These are phyloP conservation scores for Euwallacea fornicatus DNA, from an alignment of 1,140 invertebrate species.

Conservation along the genomic window DNA sequence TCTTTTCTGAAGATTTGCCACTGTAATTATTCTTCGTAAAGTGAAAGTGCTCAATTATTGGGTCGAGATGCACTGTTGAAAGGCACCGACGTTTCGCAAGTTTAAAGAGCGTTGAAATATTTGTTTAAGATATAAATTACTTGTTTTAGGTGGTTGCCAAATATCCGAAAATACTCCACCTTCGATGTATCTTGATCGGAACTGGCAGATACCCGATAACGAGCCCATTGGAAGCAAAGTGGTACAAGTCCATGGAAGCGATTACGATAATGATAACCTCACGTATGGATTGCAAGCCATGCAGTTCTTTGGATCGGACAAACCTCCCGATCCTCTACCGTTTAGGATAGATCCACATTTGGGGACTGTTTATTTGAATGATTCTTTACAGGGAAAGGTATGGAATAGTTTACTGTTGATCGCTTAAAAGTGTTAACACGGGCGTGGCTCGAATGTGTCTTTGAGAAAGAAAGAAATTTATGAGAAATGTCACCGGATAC, in stretches of 20 bases:
- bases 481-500: too few relatives aligned
- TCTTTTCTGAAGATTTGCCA: too few relatives aligned
- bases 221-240: slow-evolving; percentile 67
- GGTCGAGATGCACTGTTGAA: not conserved
- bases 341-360: slow-evolving; percentile 70
- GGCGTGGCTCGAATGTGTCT: too few relatives aligned
- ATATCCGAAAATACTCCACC: slow-evolving; percentile 47
- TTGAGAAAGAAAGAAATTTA: too few relatives aligned
- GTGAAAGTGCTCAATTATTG: not conserved
- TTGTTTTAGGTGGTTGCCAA: slow-evolving; percentile 25
- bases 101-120: not conserved
- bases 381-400: slow-evolving; percentile 68
- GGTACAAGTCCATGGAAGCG: slow-evolving; percentile 54
- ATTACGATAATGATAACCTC: slow-evolving; percentile 64
- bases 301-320: slow-evolving; percentile 43
- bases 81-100: not conserved
- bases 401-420: slow-evolving; percentile 45
- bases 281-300: slow-evolving; percentile 64
- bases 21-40: not conserved
- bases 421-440: too few relatives aligned
- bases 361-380: slow-evolving; percentile 70
- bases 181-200: slow-evolving; percentile 60
- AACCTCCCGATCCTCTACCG: slow-evolving; percentile 55
- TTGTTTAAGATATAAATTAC: not conserved
- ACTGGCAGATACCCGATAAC: slow-evolving; percentile 67